phyloP scores from a whole-genome alignment of 2,113 vertebrate species.

The Crocuta crocuta region DNA sequence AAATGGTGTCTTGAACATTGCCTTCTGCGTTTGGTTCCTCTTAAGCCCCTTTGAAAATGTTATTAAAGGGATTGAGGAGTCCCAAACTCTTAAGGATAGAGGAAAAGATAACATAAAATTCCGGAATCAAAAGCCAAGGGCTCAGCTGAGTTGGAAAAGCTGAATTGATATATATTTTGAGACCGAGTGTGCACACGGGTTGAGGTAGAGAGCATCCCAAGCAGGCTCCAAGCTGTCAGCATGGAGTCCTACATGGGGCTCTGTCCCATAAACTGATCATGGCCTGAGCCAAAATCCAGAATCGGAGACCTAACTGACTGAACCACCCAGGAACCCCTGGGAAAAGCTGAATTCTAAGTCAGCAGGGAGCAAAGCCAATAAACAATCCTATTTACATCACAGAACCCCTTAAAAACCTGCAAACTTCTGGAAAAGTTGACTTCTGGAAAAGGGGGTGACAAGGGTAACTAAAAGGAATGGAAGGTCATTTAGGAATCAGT shows the following conservation, averaged over 20 bases:
- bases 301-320: no score
- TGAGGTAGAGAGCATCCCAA: no score
- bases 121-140: slow-evolving; percentile 3
- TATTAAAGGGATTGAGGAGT: not conserved
- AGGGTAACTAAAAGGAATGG: not conserved
- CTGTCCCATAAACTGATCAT: no score
- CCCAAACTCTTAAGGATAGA: not conserved
- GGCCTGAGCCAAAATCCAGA: no score
- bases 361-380: not conserved
- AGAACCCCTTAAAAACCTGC: not conserved
- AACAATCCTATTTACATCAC: not conserved
- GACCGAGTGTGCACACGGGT: no score
- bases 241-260: no score
- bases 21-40: not conserved
- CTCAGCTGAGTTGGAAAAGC: not conserved
- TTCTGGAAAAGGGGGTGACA: not conserved
- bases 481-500: not conserved
- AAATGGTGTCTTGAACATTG: not conserved
- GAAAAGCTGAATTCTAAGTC: not conserved
- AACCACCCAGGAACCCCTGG: no score
- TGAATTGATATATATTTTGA: not conserved
- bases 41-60: not conserved
- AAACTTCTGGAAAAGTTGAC: not conserved
- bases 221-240: no score
- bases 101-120: not conserved